Base-by-base conservation (phyloP, 2,113 vertebrate genomes). In the Stercorarius parasiticus region DNA sequence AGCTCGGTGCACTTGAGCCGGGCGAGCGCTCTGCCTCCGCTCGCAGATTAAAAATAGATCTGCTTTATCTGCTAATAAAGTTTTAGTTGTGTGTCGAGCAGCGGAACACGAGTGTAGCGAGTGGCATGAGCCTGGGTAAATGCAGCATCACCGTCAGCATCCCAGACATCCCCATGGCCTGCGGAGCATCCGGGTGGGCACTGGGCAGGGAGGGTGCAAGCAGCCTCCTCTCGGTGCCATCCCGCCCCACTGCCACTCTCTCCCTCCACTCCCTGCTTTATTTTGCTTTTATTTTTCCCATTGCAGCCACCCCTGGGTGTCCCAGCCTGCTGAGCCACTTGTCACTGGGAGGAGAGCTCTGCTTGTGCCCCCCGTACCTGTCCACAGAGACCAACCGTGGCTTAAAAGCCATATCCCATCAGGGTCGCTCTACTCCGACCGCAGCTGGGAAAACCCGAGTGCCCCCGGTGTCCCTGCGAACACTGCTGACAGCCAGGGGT, bases 141-240 rank as follows among this genome's bases (percentile, higher is more conserved):
- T 4, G 42, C 42, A 49, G 71, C 50, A 27, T 47, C 5, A 2
- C 22, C 32, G 15, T 23, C 20, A 14, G 64, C 78, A 43, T 58
- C 53, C 82, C 34, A 4, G 34, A 16, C 5, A 11, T 26, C 40
- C 38, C 47, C 25, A 6, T 15, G 47, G 11, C 58, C 32, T 9
- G 15, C 1, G 7, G 50, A 58, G 38, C 45, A 21, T 15, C 47
- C 1, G 3, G 34, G 12, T 6, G 36, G 25, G 27, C 10, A 20
- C 23, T 2, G 22, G 38, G 22, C 76, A 64, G 59, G 38, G 26
- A 20, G 12, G 17, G 27, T 2, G 3, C 18, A 14, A 34, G 38
- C 29, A 50, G 53, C 23, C 25, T 4, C 30, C 0, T 4, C 62
- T 50, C 5, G 0, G 30, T 58, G 36, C 50, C 42, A 15, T 40